phyloP scores from a whole-genome alignment of 2,797 vertebrate genomes.

The Ataeniobius toweri region DNA sequence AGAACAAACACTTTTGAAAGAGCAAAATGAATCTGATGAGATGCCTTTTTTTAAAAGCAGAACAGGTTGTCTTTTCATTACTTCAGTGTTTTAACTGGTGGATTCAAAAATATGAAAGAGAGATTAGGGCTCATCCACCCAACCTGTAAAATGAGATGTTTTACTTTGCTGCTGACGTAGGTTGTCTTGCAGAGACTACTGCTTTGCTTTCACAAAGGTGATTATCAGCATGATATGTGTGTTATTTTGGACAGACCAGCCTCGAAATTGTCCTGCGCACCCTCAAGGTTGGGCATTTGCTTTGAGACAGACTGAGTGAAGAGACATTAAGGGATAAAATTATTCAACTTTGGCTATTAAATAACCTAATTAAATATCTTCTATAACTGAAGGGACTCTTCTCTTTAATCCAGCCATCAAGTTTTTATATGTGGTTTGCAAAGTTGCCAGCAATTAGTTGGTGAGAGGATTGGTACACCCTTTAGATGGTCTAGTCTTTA shows the following conservation, averaged over 20 bases:
- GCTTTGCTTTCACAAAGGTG: conserved; percentile 29
- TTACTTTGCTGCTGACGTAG: conserved; percentile 63
- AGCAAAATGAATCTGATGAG: conserved; percentile 18
- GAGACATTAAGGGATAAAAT: neutral
- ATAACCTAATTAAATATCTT: neutral
- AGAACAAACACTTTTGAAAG: neutral
- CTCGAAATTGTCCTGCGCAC: conserved; percentile 15
- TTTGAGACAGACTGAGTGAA: neutral
- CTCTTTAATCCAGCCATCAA: no score
- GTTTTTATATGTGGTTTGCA: no score
- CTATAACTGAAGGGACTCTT: neutral
- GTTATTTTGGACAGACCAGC: conserved; percentile 41
- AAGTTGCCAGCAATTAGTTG: no score
- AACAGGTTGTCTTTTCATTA: conserved; percentile 12
- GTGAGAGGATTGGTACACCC: no score
- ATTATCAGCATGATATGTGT: conserved; percentile 45
- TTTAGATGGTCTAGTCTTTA: no score
- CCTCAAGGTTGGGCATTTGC: conserved; percentile 33
- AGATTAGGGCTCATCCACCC: conserved; percentile 40
- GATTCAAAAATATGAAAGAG: conserved; percentile 50
- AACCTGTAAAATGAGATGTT: conserved; percentile 52
- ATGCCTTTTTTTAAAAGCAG: conserved; percentile 6
- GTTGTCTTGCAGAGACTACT: conserved; percentile 47
- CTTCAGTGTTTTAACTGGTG: conserved; percentile 23
- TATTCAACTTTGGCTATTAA: neutral